Conservation (phyloP, 2,113 vertebrate species). For the Paramisgurnus dabryanus region DNA sequence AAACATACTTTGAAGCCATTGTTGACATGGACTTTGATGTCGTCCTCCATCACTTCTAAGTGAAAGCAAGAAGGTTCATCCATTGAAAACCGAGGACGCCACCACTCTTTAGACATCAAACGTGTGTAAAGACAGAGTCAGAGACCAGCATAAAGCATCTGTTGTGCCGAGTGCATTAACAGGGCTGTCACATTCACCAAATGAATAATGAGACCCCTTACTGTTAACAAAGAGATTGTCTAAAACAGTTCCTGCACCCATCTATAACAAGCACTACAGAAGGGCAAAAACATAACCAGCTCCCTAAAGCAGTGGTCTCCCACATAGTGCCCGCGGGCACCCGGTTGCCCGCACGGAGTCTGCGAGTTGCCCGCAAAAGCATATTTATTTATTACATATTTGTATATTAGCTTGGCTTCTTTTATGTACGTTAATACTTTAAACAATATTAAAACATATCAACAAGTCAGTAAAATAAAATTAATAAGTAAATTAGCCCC, state of each 20-base stretch:
- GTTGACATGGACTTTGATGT: slow-evolving; percentile 57
- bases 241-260: neutral
- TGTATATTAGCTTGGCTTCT: too few species aligned
- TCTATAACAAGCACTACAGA: slow-evolving; percentile 6
- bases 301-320: neutral
- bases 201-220: slow-evolving; percentile 35
- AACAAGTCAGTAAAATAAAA: neutral
- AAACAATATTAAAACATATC: neutral
- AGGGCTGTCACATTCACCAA: slow-evolving; percentile 22
- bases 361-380: too few species aligned
- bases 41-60: slow-evolving; percentile 48
- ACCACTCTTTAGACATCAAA: slow-evolving; percentile 47
- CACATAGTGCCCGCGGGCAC: too few species aligned
- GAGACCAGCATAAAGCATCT: slow-evolving; percentile 6
- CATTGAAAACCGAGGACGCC: slow-evolving; percentile 9
- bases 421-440: too few species aligned
- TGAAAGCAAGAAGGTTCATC: slow-evolving; percentile 52
- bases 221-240: slow-evolving; percentile 13
- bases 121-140: slow-evolving; percentile 22
- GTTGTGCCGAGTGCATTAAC: slow-evolving; percentile 9
- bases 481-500: neutral
- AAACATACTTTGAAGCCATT: slow-evolving; percentile 49
- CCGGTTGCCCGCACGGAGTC: too few species aligned
- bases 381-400: too few species aligned
- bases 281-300: neutral